Percentiles rank a stretch among this genome's conserved stretches.
phyloP scores from a whole-genome alignment of 2,797 vertebrate genomes.

The Simalia tracyae region DNA sequence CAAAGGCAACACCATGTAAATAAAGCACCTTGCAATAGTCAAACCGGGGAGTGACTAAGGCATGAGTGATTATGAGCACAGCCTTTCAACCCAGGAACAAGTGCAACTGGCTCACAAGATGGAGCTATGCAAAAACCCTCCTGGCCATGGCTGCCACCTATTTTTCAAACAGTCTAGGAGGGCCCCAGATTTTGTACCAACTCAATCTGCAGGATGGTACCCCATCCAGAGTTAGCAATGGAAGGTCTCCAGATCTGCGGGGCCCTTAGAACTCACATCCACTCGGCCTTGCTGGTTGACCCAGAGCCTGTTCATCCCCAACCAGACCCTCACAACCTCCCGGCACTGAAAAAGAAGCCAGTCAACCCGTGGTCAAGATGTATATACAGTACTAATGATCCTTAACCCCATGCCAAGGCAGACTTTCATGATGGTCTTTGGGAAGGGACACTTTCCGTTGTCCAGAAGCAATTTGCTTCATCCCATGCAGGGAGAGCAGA shows the following conservation, averaged over 20 bases:
- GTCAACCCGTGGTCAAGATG: not conserved
- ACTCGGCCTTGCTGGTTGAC: not conserved
- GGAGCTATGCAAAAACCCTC: not conserved
- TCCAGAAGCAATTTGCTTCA: not conserved
- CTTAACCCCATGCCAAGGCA: not conserved
- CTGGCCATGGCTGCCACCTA: not conserved
- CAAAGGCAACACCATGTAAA: not conserved
- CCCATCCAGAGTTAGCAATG: not conserved
- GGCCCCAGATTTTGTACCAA: not conserved
- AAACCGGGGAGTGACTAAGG: not conserved
- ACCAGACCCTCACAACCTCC: not conserved
- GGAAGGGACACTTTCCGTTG: not conserved
- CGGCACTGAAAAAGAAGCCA: not conserved
- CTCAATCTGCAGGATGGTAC: not conserved
- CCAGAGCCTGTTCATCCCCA: not conserved
- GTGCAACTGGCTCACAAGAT: not conserved
- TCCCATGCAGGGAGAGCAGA: not conserved
- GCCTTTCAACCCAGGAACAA: not conserved
- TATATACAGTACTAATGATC: not conserved
- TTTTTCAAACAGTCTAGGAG: not conserved
- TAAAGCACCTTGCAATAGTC: not conserved
- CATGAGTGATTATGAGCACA: not conserved
- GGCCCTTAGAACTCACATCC: not conserved
- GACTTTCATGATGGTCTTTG: not conserved
- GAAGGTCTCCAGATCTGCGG: not conserved